These are phyloP conservation scores for Trachelus stipa DNA, from an alignment of 2,888 invertebrate species.

Conservation along the genomic window DNA sequence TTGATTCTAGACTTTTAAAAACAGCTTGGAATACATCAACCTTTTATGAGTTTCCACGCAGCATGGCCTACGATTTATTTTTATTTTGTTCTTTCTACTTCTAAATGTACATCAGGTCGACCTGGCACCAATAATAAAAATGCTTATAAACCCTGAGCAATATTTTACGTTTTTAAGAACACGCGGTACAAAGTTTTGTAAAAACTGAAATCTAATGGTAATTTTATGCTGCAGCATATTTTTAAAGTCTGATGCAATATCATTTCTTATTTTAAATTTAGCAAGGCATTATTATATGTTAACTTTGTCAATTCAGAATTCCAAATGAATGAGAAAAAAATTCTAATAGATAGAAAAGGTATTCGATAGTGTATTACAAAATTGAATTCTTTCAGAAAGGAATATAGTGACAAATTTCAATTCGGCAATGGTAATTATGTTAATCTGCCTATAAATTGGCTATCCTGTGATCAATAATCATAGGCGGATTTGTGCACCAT, in stretches of 20 bases:
- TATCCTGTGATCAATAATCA: too few species aligned
- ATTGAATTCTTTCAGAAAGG: too few species aligned
- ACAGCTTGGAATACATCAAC: neutral
- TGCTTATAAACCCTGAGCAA: neutral
- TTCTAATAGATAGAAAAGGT: too few species aligned
- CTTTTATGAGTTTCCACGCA: slow-evolving; percentile 20
- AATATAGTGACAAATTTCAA: too few species aligned
- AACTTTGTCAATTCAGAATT: too few species aligned
- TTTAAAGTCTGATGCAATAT: neutral
- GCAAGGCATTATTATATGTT: neutral
- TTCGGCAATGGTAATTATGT: too few species aligned
- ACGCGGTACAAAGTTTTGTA: neutral
- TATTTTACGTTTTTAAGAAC: neutral
- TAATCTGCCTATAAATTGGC: too few species aligned
- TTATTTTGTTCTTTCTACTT: slow-evolving; percentile 29
- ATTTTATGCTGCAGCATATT: neutral
- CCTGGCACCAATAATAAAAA: slow-evolving; percentile 38
- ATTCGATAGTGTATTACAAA: too few species aligned
- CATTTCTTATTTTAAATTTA: neutral
- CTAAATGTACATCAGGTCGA: slow-evolving; percentile 45
- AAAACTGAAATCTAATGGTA: neutral
- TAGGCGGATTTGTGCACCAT: too few species aligned
- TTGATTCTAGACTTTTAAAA: neutral
- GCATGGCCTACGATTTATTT: slow-evolving; percentile 34
- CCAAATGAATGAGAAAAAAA: too few species aligned